These are phyloP conservation scores for Drosophila ustulata DNA, from an alignment of 2,888 invertebrate genomes.

Conservation along the genomic window DNA sequence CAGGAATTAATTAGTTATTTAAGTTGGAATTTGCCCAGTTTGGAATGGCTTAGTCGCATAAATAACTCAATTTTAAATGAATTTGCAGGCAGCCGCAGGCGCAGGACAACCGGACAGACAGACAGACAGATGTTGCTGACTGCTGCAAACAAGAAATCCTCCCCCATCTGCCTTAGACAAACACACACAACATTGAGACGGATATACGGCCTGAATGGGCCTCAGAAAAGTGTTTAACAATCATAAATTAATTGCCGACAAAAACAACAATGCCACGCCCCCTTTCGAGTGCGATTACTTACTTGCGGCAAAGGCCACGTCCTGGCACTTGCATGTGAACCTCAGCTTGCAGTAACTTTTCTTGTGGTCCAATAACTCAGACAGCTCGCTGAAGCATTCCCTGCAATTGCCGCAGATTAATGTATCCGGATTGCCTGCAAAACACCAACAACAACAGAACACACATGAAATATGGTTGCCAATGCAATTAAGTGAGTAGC, in stretches of 20 bases:
- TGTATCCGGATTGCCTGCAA: slow-evolving; percentile 90
- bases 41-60: slow-evolving; percentile 63
- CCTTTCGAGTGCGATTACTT: slow-evolving; percentile 42
- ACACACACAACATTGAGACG: slow-evolving; percentile 46
- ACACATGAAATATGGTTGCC: slow-evolving; percentile 36
- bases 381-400: slow-evolving; percentile 90
- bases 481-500: slow-evolving; percentile 15
- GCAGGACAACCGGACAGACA: slow-evolving; percentile 48
- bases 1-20: slow-evolving; percentile 80
- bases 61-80: slow-evolving; percentile 81
- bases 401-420: slow-evolving; percentile 92
- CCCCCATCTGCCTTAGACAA: slow-evolving; percentile 52
- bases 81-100: slow-evolving; percentile 61
- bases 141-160: slow-evolving; percentile 51
- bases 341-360: slow-evolving; percentile 90
- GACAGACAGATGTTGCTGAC: slow-evolving; percentile 69
- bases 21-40: slow-evolving; percentile 67
- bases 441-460: slow-evolving; percentile 5
- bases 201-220: not conserved
- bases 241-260: slow-evolving; percentile 83
- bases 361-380: slow-evolving; percentile 91
- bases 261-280: slow-evolving; percentile 47
- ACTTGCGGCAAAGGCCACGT: slow-evolving; percentile 86
- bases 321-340: slow-evolving; percentile 90
- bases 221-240: slow-evolving; percentile 82